These are phyloP conservation scores for Diadophis punctatus DNA, from an alignment of 2,113 vertebrate species.

Conservation along the genomic window DNA sequence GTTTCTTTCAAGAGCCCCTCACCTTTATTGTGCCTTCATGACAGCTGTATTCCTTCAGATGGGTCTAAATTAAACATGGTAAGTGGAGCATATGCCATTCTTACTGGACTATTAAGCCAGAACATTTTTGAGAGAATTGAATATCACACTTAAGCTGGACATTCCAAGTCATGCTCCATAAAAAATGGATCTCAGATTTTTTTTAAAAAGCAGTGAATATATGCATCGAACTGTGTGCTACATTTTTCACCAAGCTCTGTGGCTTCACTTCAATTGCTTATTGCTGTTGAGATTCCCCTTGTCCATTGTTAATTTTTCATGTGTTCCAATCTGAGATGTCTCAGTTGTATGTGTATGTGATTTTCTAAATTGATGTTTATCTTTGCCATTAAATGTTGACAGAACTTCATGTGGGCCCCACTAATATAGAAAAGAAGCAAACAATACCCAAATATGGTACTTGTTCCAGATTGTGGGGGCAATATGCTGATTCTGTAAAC, in stretches of 20 bases:
- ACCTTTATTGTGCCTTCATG: background rate
- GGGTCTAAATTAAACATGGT: background rate
- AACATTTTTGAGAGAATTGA: background rate
- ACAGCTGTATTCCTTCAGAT: background rate
- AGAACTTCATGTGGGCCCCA: background rate
- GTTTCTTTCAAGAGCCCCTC: background rate
- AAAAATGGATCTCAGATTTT: background rate
- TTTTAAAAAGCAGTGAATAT: background rate
- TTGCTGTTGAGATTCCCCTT: background rate
- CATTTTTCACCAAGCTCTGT: background rate
- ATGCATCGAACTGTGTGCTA: background rate
- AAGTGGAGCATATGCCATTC: background rate
- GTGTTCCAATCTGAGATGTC: background rate
- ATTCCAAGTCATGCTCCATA: background rate
- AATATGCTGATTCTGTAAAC: background rate
- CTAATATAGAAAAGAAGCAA: background rate
- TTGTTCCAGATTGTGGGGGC: background rate
- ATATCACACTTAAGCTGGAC: background rate
- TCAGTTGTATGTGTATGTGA: background rate
- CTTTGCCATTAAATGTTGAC: background rate
- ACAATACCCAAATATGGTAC: background rate
- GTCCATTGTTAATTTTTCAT: background rate
- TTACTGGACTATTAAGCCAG: background rate
- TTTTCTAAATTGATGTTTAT: background rate
- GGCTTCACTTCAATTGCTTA: background rate